These are phyloP conservation scores for Muricea muricata DNA, from an alignment of 92 coral and sea anemone species.

Conservation along the genomic window DNA sequence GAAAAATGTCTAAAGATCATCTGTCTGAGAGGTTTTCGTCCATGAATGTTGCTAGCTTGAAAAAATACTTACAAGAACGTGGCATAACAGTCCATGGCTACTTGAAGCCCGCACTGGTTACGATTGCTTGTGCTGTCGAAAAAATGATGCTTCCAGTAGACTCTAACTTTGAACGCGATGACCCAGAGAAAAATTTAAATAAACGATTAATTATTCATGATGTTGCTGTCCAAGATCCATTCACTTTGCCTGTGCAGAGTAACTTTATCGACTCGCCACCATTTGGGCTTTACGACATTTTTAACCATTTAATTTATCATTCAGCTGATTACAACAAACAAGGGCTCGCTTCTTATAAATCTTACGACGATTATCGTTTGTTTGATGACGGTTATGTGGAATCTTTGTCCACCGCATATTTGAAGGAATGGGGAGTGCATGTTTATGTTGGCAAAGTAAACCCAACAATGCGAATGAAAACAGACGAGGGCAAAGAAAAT, in stretches of 20 bases:
- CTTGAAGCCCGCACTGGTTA: slow-evolving; percentile 2
- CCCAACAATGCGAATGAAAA: not conserved
- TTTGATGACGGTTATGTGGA: too few relatives aligned
- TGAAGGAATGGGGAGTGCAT: too few relatives aligned
- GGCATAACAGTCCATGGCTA: slow-evolving; percentile 16
- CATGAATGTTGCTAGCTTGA: not conserved
- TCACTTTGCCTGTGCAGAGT: not conserved
- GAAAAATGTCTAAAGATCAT: too few relatives aligned
- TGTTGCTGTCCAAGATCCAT: not conserved
- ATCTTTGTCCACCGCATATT: too few relatives aligned
- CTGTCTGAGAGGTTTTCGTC: not conserved
- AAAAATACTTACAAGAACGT: slow-evolving; percentile 24
- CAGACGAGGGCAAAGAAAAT: not conserved
- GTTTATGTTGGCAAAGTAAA: not conserved
- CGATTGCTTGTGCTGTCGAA: not conserved
- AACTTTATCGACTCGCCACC: not conserved
- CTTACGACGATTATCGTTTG: not conserved
- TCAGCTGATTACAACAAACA: slow-evolving; percentile 6
- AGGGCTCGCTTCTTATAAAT: not conserved
- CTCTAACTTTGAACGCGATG: not conserved
- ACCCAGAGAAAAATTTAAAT: not conserved
- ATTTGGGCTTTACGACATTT: not conserved
- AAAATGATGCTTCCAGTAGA: not conserved
- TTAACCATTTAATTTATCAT: not conserved
- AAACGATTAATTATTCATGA: not conserved